phyloP scores from a whole-genome alignment of 2,888 invertebrate species.

The Anthoptus insignis region DNA sequence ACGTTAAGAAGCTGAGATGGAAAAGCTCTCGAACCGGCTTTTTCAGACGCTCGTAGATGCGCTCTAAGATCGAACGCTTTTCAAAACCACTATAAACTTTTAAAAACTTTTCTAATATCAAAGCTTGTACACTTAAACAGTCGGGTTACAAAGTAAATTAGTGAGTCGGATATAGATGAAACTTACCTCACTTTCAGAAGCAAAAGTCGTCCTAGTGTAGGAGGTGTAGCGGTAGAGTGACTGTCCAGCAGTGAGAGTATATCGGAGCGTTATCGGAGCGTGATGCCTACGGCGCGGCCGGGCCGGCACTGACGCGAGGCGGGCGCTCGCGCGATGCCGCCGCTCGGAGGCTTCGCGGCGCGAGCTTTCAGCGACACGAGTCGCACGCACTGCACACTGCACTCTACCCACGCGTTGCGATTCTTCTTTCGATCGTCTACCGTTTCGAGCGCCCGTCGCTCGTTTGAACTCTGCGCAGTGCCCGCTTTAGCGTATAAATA shows the following conservation, averaged over 20 bases:
- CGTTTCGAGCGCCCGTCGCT: constrained; percentile 83
- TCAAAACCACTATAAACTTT: constrained; percentile 20
- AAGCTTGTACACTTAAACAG: background rate
- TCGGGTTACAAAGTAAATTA: background rate
- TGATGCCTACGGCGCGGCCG: constrained; percentile 84
- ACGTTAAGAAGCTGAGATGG: constrained; percentile 54
- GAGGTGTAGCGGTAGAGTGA: constrained; percentile 68
- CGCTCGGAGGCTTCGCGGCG: constrained; percentile 81
- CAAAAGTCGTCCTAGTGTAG: constrained; percentile 65
- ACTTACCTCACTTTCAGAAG: constrained; percentile 75
- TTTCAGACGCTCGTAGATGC: constrained; percentile 63
- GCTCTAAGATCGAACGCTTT: constrained; percentile 35
- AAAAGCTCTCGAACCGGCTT: constrained; percentile 74
- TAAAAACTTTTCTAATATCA: constrained; percentile 23
- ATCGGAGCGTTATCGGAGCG: constrained; percentile 66
- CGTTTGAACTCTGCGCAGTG: constrained; percentile 85
- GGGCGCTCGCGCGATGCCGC: constrained; percentile 63
- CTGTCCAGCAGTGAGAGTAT: constrained; percentile 72
- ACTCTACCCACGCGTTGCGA: constrained; percentile 84
- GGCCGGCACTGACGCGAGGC: constrained; percentile 87
- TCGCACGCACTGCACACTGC: constrained; percentile 86
- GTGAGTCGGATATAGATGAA: background rate
- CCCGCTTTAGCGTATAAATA: constrained; percentile 85
- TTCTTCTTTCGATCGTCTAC: constrained; percentile 80
- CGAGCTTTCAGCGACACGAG: constrained; percentile 84